Percentiles rank a stretch among this genome's conserved stretches.
Evolutionary conservation across 2,888 invertebrate species (phyloP).

Genomic region (Chromoteleia sp.): DNA sequence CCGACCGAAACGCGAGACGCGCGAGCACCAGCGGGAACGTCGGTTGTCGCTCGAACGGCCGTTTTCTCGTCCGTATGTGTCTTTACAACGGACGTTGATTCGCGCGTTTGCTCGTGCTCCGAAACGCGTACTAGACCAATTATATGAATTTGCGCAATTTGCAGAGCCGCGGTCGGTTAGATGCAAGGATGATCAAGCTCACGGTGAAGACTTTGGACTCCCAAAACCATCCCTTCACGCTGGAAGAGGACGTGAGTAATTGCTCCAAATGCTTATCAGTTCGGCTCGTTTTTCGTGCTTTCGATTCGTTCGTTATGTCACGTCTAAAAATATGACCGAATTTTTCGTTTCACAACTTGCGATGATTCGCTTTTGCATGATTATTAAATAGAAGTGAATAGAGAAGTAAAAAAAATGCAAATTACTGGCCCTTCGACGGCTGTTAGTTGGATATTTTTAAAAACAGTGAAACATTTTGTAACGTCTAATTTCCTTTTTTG

Average conservation of each 20-base stretch:
- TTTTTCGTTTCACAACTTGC: no score
- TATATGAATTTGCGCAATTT: slow-evolving; percentile 31
- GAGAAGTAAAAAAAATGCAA: no score
- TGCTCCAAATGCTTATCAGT: slow-evolving; percentile 3
- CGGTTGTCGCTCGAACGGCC: not conserved
- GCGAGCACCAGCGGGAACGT: not conserved
- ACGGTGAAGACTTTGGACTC: slow-evolving; percentile 96
- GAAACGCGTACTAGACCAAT: not conserved
- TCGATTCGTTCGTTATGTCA: slow-evolving; percentile 8
- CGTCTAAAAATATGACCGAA: slow-evolving; percentile 25
- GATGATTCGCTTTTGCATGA: no score
- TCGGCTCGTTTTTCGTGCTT: slow-evolving; percentile 1
- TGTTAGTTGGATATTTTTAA: no score
- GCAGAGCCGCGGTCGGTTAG: no score
- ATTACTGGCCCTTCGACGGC: no score
- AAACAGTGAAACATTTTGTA: no score
- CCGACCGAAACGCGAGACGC: no score
- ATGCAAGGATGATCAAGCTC: slow-evolving; percentile 89
- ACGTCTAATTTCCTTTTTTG: no score
- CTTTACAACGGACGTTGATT: not conserved
- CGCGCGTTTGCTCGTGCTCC: slow-evolving; percentile 10
- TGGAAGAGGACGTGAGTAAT: slow-evolving; percentile 93
- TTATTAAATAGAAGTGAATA: no score
- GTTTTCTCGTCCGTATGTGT: not conserved
- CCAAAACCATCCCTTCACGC: slow-evolving; percentile 92